Percentiles rank a stretch among this genome's conserved stretches.
These are phyloP conservation scores for Oncopeltus fasciatus DNA, from an alignment of 1,140 invertebrate species.

Conservation along the genomic window DNA sequence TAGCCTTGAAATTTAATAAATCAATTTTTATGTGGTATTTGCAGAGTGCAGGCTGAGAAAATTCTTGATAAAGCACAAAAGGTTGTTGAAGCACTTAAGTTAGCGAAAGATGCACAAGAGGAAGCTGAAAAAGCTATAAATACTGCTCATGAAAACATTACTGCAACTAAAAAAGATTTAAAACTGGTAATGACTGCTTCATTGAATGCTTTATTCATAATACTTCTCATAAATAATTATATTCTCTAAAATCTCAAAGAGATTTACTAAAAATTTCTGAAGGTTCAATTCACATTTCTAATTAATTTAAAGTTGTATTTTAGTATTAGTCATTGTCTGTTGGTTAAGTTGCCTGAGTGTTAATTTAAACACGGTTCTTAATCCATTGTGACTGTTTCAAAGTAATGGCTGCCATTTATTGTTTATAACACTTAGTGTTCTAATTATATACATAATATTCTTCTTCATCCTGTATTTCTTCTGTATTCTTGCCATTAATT, in stretches of 20 bases:
- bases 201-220: not conserved
- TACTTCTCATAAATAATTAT: not conserved
- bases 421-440: no score
- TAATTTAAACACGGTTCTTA: no score
- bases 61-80: slow-evolving; percentile 40
- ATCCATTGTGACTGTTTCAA: no score
- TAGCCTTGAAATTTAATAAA: no score
- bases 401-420: no score
- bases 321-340: no score
- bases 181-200: slow-evolving; percentile 31
- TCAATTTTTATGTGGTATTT: no score
- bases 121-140: slow-evolving; percentile 62
- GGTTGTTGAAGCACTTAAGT: slow-evolving; percentile 42
- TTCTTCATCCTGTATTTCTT: no score
- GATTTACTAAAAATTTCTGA: not conserved
- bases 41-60: slow-evolving; percentile 35
- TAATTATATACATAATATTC: no score
- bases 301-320: no score
- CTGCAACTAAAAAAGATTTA: slow-evolving; percentile 57
- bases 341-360: no score
- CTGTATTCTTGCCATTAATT: no score
- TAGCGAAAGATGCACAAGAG: slow-evolving; percentile 60
- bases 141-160: slow-evolving; percentile 64
- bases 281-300: not conserved
- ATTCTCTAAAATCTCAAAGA: not conserved